Evolutionary conservation across 2,888 invertebrate genomes (phyloP), one percentile per base, ranked within the genome.

Genomic region (Gandaritis pyraliata): DNA sequence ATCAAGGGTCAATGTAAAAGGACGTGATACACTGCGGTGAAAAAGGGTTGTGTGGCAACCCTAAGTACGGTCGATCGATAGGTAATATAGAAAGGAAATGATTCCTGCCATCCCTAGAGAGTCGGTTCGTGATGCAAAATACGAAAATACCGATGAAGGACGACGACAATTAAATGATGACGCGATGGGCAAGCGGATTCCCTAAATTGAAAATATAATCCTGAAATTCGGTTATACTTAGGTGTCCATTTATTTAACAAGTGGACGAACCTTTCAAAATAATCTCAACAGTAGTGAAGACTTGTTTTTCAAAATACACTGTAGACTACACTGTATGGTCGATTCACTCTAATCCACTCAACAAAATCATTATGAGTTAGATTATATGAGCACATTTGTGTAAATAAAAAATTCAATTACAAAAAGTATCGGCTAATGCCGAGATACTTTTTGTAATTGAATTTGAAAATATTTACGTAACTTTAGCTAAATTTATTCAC

Each of bases 51-150:
- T 38, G 23, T 39, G 29, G 15, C 50, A 51, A 23, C 38, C 50
- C 18, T 39, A 45, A 10, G 47, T 15, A 8, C 29, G 29, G 45
- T 58, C 58, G 50, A 51, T 58, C 58, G 50, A 51, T 58, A 46
- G 46, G n/a, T 51, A 51, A 51, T 58, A 45, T 46, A 15, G 29
- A 58, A 30, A 46, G 45, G 46, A 58, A 58, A 51, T 58, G 38
- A 58, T 51, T 52, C 46, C 30, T 10, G 4, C n/a, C 46, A 39
- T 58, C 58, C 51, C 46, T 11, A 29, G 58, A 39, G 58, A 50
- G 13, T 36, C 11, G 11, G 36, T 12, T 12, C 39, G 48, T 41
- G 38, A 58, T 58, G 58, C 58, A 58, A 51, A 58, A 38, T 52
- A 58, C 46, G 46, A 46, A 46, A 46, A 51, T 51, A 51, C 33